These are phyloP conservation scores for Plebejus melissa DNA, from an alignment of 2,888 invertebrate species.

Conservation along the genomic window DNA sequence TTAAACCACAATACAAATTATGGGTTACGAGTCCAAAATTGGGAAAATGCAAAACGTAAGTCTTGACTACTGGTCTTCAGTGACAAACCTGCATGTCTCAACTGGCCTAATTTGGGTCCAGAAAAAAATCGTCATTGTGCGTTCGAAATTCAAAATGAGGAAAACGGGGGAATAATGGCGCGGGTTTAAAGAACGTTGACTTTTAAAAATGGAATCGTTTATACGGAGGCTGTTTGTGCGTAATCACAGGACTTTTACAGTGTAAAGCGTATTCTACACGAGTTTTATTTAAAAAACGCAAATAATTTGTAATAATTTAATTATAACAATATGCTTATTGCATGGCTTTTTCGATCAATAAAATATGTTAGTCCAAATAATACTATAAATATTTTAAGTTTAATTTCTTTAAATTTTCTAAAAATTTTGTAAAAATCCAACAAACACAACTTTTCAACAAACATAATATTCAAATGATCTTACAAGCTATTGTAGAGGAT, in stretches of 20 bases:
- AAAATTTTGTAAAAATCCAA: too few species aligned
- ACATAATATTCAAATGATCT: not conserved
- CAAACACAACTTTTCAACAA: not conserved
- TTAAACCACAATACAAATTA: constrained; percentile 13
- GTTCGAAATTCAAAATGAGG: constrained; percentile 64
- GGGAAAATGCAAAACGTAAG: constrained; percentile 11
- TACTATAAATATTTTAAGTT: too few species aligned
- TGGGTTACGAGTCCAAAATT: constrained; percentile 19
- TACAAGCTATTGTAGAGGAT: not conserved
- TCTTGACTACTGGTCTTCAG: constrained; percentile 57
- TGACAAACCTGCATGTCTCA: constrained; percentile 62
- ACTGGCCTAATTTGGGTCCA: constrained; percentile 60
- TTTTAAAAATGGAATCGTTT: constrained; percentile 74
- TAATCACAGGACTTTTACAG: constrained; percentile 70
- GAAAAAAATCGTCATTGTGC: constrained; percentile 40
- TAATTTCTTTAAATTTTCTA: too few species aligned
- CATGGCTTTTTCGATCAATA: too few species aligned
- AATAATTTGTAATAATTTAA: too few species aligned
- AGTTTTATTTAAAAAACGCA: not conserved
- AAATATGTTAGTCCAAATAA: too few species aligned
- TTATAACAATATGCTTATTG: too few species aligned
- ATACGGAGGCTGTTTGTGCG: constrained; percentile 74
- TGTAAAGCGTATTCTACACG: constrained; percentile 46
- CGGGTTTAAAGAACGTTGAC: constrained; percentile 69
- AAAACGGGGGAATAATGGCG: constrained; percentile 72